Evolutionary conservation across 2,888 invertebrate genomes (phyloP), one percentile per base, ranked within the genome.

Genomic region (Coleophora flavipennella): DNA sequence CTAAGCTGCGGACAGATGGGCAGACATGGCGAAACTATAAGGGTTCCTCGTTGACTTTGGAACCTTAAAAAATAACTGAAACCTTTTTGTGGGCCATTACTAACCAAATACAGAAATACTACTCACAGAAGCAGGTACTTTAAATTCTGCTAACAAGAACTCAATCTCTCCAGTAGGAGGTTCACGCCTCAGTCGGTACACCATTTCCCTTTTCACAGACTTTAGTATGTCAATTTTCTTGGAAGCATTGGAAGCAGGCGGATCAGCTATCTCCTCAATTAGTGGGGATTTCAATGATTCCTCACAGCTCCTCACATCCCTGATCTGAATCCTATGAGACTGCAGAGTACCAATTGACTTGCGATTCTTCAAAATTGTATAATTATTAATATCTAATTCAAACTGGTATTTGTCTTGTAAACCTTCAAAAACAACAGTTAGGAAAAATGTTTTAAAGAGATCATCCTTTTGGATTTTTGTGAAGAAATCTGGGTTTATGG

Each of bases 381-480:
- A 90, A 49, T 86, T 87, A 31, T 91, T 88, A 55, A 88, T 85
- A 44, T 89, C 87, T 29, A 94, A 70, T 60, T 87, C 85, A 55
- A 92, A 86, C 36, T 91, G 88, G 62, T 93, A 93, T 75, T 96
- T 96, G 51, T 92, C 88, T 49, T 92, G 83, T 33, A 84, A 54
- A 0, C 83, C 96, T 64, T 95, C 94, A 59, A 94, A 89, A 4
- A 92, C 89, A 1, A 95, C 88, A 9, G 91, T 90, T 35, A 95
- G 73, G 44, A 96, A 91, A 62, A 96, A 96, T 46, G 90, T 87
- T 64, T 90, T 89, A 54, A 96, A 95, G 0, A 91, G 70, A 42
- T 88, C 80, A 47, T 89, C 91, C 4, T 84, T 87, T 59, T 90
- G 86, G 43, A 94, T 89, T 85, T 94, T 95, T 26, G 86, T 81